Base-by-base conservation (phyloP, 1,140 invertebrate species). In the Neuroterus valhalla region DNA sequence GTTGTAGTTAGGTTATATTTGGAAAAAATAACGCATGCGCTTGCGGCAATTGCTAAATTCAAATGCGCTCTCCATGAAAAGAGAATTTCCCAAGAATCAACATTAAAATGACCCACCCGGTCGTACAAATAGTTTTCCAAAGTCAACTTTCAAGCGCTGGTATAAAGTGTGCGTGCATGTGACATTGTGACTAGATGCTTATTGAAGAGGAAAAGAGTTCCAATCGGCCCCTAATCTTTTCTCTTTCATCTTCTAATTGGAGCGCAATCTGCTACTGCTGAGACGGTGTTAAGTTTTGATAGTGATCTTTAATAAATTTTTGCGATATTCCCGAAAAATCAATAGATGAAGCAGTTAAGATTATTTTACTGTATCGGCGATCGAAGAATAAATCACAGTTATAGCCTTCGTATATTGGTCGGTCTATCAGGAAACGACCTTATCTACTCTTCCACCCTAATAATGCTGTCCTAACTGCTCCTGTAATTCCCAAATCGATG, bases 381-480 rank as follows among this genome's bases (percentile, higher is more conserved):
- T 74, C 78, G 80, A 84, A 84, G 82, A 82, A 84, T 84, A 84
- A 84, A 84, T 84, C 81, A 84, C 68, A 75, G 74, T 82, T 81
- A 84, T 82, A 78, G 79, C 74, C 70, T 70, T 70, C 79, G 78
- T 78, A 78, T 80, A 80, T 82, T 77, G 76, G 68, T 66, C 74
- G 48, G 72, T 80, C 75, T 73, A 78, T 80, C 81, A 79, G 79
- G 77, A 82, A 79, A 81, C 81, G 81, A 83, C 81, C 83, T 82
- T 84, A 83, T 84, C 83, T 83, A 82, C 78, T 82, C 83, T 83
- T 84, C 83, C 81, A 81, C 81, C 81, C 81, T 84, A 82, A 84
- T 84, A 83, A 84, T 84, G 78, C 83, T 78, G 76, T 77, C 75
- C 77, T 84, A 84, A 83, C 83, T 80, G 80, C 76, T 72, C 78